A percentile compares a stretch with the other conserved stretches of the same genome.
phyloP scores from a whole-genome alignment of 2,797 vertebrate genomes.

The Aulostomus chinensis region DNA sequence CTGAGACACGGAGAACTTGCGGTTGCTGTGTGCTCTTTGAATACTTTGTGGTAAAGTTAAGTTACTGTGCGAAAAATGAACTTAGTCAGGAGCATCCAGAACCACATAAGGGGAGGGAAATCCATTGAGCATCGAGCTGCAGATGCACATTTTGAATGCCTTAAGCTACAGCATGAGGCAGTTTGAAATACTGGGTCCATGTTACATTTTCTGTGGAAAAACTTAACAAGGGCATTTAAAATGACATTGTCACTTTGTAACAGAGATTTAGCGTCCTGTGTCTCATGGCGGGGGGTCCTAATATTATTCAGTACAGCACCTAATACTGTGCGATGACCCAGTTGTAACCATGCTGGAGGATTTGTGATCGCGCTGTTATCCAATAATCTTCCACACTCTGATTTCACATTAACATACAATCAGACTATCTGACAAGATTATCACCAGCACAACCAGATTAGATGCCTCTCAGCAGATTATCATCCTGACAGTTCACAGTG shows the following conservation, averaged over 20 bases:
- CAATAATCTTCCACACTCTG: constrained; percentile 57
- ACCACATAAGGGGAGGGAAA: constrained; percentile 3
- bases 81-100: constrained; percentile 5
- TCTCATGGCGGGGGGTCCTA: constrained; percentile 18
- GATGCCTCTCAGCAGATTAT: constrained; percentile 53
- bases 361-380: constrained; percentile 59
- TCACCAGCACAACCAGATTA: constrained; percentile 64
- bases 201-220: constrained; percentile 7
- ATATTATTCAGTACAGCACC: constrained; percentile 30
- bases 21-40: too few relatives aligned
- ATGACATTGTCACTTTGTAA: constrained; percentile 30
- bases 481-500: constrained; percentile 29
- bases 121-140: neutral
- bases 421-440: constrained; percentile 74
- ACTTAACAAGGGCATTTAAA: neutral
- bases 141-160: constrained; percentile 1
- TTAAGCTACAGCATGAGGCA: neutral
- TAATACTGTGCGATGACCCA: constrained; percentile 50
- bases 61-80: too few relatives aligned
- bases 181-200: constrained; percentile 2
- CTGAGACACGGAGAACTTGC: too few relatives aligned
- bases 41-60: too few relatives aligned
- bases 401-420: constrained; percentile 60
- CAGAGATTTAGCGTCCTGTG: constrained; percentile 24
- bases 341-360: constrained; percentile 45